Percentiles rank a stretch among this genome's conserved stretches.
phyloP scores from a whole-genome alignment of 1,140 invertebrate genomes.

The Sitophilus oryzae region DNA sequence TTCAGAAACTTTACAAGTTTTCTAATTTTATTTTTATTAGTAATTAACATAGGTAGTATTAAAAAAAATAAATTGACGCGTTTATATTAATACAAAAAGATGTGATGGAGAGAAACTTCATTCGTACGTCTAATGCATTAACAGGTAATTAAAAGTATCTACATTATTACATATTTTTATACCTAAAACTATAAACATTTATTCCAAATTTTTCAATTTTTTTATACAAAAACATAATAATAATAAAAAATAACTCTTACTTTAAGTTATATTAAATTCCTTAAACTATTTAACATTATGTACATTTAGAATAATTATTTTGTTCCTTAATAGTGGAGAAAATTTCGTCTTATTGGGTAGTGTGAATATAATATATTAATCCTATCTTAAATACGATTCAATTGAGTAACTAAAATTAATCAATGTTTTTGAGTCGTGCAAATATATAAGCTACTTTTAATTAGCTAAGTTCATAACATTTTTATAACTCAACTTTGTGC shows the following conservation, averaged over 20 bases:
- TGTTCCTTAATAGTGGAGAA: constrained; percentile 36
- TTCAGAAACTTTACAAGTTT: constrained; percentile 45
- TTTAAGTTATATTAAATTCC: constrained; percentile 19
- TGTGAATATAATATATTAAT: too few species aligned
- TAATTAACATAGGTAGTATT: constrained; percentile 21
- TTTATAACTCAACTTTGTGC: too few species aligned
- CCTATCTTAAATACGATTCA: too few species aligned
- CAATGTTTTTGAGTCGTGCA: too few species aligned
- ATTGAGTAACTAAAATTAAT: too few species aligned
- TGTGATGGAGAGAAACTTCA: constrained; percentile 38
- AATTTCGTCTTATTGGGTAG: constrained; percentile 26
- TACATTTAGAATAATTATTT: constrained; percentile 46
- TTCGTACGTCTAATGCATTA: constrained; percentile 39
- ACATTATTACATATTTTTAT: constrained; percentile 17
- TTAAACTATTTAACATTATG: constrained; percentile 44
- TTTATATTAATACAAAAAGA: constrained; percentile 25
- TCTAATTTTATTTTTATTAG: constrained; percentile 36
- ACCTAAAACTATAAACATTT: constrained; percentile 21
- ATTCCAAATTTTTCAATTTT: constrained; percentile 16
- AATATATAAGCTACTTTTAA: too few species aligned
- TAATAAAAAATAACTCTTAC: constrained; percentile 15
- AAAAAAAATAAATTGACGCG: constrained; percentile 10
- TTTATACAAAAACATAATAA: constrained; percentile 21
- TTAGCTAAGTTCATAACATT: too few species aligned
- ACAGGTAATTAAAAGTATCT: constrained; percentile 25